Percentiles rank a stretch among this genome's conserved stretches.
Conservation (phyloP, 2,888 invertebrate genomes). For the Eugnorisma glareosa region DNA sequence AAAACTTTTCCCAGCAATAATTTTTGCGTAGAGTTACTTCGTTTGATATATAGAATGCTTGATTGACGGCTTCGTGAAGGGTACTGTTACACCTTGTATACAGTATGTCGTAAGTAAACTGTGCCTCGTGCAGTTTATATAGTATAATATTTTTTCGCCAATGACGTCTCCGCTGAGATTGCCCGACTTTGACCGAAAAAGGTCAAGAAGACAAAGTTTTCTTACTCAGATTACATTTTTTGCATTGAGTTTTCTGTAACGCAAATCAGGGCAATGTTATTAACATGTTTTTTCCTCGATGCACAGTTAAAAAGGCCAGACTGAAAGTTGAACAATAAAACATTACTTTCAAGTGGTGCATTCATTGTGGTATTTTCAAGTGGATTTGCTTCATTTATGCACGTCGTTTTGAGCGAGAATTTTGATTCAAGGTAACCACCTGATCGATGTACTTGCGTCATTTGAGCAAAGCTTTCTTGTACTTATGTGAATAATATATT, state of each 20-base stretch:
- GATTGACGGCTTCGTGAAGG: no score
- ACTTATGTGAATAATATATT: not conserved
- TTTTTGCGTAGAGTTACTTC: no score
- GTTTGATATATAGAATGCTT: no score
- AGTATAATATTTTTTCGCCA: not conserved
- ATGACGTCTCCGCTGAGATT: not conserved
- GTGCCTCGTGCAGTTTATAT: no score
- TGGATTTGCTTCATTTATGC: not conserved
- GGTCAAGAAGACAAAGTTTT: not conserved
- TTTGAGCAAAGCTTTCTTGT: not conserved
- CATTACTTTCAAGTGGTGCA: slow-evolving; percentile 3
- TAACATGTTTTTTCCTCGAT: not conserved
- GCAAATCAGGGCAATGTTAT: not conserved
- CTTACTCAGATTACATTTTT: not conserved
- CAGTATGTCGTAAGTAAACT: no score
- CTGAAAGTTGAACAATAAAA: not conserved
- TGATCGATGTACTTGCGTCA: slow-evolving; percentile 2
- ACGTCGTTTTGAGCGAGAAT: not conserved
- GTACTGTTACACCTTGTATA: no score
- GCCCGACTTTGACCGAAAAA: no score
- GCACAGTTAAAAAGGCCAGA: not conserved
- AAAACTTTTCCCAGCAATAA: no score
- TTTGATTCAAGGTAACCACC: slow-evolving; percentile 16
- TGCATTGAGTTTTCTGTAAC: not conserved
- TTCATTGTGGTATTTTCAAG: not conserved